These are phyloP conservation scores for Noturus placidus DNA, from an alignment of 2,113 vertebrate genomes.

Conservation along the genomic window DNA sequence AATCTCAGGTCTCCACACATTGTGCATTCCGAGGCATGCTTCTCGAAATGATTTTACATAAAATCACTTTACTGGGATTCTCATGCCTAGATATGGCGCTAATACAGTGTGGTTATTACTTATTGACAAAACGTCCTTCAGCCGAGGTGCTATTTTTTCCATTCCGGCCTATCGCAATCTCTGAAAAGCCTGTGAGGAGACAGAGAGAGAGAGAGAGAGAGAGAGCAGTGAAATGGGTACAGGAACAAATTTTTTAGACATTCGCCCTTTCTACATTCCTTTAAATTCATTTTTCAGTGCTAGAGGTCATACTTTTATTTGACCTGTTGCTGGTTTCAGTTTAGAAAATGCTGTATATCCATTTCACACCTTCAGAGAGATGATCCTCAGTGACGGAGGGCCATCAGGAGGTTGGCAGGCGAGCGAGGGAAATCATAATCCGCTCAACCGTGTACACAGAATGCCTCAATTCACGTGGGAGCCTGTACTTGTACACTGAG, in stretches of 20 bases:
- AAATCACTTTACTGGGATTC: slow-evolving; percentile 56
- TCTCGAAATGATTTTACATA: slow-evolving; percentile 53
- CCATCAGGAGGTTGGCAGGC: slow-evolving; percentile 2
- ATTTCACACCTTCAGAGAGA: slow-evolving; percentile 41
- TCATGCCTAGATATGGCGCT: slow-evolving; percentile 58
- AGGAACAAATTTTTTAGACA: neutral
- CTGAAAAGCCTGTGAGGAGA: slow-evolving; percentile 32
- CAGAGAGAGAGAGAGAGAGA: slow-evolving; percentile 50
- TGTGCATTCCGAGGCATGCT: slow-evolving; percentile 36
- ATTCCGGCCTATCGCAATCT: slow-evolving; percentile 24
- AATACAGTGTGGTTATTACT: slow-evolving; percentile 61
- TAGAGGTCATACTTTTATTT: slow-evolving; percentile 39
- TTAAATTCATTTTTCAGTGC: slow-evolving; percentile 14
- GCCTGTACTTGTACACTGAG: neutral
- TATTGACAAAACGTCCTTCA: slow-evolving; percentile 62
- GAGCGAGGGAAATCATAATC: slow-evolving; percentile 35
- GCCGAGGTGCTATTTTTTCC: slow-evolving; percentile 34
- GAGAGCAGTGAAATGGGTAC: slow-evolving; percentile 24
- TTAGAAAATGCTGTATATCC: slow-evolving; percentile 32
- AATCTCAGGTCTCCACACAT: slow-evolving; percentile 10
- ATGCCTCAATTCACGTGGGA: neutral
- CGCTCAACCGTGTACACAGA: slow-evolving; percentile 21
- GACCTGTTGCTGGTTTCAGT: slow-evolving; percentile 36
- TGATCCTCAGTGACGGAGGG: neutral
- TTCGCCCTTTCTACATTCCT: neutral